Conservation (phyloP, 2,888 invertebrate species). For the Drosophila mettleri region DNA sequence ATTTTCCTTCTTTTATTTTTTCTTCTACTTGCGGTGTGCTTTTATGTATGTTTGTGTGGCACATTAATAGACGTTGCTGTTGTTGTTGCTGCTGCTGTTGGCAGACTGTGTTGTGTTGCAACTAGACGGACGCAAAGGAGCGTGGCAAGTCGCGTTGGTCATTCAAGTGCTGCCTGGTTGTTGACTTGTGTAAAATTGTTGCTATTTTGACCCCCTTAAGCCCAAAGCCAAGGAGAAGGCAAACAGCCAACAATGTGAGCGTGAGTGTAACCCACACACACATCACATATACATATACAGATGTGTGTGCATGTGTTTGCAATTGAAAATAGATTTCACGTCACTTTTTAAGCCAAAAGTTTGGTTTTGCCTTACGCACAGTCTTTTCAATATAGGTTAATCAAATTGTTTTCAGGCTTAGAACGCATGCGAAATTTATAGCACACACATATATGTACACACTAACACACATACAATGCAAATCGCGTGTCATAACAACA, state of each 20-base stretch:
- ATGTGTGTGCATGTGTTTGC: not conserved
- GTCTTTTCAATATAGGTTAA: conserved; percentile 28
- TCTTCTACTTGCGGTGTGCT: conserved; percentile 2
- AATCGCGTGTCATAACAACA: conserved; percentile 72
- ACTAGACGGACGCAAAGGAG: conserved; percentile 61
- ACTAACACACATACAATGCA: conserved; percentile 25
- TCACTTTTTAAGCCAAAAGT: conserved; percentile 38
- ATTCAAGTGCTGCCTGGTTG: conserved; percentile 72
- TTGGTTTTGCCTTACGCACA: conserved; percentile 8
- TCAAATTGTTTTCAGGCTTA: conserved; percentile 22
- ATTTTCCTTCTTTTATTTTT: conserved; percentile 58
- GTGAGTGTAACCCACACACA: conserved; percentile 27
- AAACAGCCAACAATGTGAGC: conserved; percentile 16
- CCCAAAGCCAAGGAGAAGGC: conserved; percentile 83
- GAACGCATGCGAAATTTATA: conserved; percentile 8
- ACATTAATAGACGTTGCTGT: conserved; percentile 47
- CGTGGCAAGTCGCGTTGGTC: conserved; percentile 58
- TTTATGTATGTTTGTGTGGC: conserved; percentile 33
- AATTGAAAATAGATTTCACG: conserved; percentile 35
- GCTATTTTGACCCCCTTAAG: conserved; percentile 72
- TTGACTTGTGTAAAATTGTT: conserved; percentile 76
- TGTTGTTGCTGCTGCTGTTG: conserved; percentile 33
- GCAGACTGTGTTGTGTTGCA: conserved; percentile 61
- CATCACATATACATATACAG: not conserved
- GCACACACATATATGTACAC: not conserved